Evolutionary conservation across 2,797 vertebrate species (phyloP).

Genomic region (Leucoraja ocellata): DNA sequence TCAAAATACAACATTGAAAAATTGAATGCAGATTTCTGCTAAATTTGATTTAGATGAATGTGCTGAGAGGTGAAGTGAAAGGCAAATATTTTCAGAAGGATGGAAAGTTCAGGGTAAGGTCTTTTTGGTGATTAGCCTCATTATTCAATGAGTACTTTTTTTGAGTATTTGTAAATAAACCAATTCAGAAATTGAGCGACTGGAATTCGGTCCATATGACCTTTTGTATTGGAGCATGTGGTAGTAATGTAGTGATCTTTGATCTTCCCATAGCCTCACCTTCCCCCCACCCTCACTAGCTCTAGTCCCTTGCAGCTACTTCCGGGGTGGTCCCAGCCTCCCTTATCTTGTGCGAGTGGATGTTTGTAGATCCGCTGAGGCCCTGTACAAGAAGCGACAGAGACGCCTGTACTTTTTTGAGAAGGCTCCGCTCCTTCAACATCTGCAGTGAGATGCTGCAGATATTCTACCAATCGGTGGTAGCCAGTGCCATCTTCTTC

Average conservation of each 20-base stretch:
- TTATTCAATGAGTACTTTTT: constrained; percentile 29
- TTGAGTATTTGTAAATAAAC: constrained; percentile 32
- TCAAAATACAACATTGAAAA: background rate
- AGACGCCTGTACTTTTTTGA: too few relatives aligned
- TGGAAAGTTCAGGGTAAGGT: constrained; percentile 12
- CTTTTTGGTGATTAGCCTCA: constrained; percentile 19
- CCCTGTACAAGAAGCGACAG: too few relatives aligned
- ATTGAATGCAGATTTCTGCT: constrained; percentile 27
- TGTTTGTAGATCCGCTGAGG: too few relatives aligned
- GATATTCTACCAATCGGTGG: too few relatives aligned
- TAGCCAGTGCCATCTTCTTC: too few relatives aligned
- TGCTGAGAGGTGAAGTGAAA: constrained; percentile 22
- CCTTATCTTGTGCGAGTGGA: background rate
- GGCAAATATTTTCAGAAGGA: constrained; percentile 33
- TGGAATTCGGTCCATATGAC: background rate
- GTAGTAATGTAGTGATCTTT: background rate
- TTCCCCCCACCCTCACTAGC: too few relatives aligned
- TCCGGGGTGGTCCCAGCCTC: background rate
- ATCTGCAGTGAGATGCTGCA: too few relatives aligned
- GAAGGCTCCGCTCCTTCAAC: too few relatives aligned
- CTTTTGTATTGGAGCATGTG: background rate
- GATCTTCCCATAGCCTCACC: background rate
- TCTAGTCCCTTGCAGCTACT: background rate
- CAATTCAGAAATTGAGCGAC: background rate
- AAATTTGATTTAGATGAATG: constrained; percentile 15